Conservation (phyloP, 2,113 vertebrate species). For the Theropithecus gelada region DNA sequence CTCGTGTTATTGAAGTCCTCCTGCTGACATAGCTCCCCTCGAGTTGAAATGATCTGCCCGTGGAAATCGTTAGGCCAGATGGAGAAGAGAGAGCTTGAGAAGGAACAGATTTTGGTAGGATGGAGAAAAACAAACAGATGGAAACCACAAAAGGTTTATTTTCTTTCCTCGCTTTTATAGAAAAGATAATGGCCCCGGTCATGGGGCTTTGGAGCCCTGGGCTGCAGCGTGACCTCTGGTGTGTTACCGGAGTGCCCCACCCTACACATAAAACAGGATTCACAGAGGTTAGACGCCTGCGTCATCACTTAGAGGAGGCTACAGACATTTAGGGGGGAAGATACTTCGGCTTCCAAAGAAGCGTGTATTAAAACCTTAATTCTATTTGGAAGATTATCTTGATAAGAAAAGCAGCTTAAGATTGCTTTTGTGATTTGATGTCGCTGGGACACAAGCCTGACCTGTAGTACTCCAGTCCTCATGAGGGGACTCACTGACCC, state of each 20-base stretch:
- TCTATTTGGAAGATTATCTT: slow-evolving; percentile 38
- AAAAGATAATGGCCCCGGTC: neutral
- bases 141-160: neutral
- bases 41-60: neutral
- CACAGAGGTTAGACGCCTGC: neutral
- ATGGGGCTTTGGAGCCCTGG: neutral
- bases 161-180: neutral
- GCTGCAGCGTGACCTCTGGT: neutral
- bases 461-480: neutral
- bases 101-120: slow-evolving; percentile 37
- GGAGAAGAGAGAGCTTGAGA: slow-evolving; percentile 24
- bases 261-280: neutral
- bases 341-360: slow-evolving; percentile 6
- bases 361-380: neutral
- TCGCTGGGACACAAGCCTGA: neutral
- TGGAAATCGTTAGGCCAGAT: slow-evolving; percentile 12
- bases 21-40: neutral
- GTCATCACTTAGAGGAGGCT: neutral
- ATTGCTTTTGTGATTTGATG: slow-evolving; percentile 47
- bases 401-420: slow-evolving; percentile 37
- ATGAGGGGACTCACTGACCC: neutral
- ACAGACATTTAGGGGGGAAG: neutral
- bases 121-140: slow-evolving; percentile 60
- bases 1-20: neutral
- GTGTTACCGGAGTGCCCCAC: neutral